A percentile compares a stretch with the other conserved stretches of the same genome.
These are phyloP conservation scores for Centropristis striata DNA, from an alignment of 2,113 vertebrate species.

Conservation along the genomic window DNA sequence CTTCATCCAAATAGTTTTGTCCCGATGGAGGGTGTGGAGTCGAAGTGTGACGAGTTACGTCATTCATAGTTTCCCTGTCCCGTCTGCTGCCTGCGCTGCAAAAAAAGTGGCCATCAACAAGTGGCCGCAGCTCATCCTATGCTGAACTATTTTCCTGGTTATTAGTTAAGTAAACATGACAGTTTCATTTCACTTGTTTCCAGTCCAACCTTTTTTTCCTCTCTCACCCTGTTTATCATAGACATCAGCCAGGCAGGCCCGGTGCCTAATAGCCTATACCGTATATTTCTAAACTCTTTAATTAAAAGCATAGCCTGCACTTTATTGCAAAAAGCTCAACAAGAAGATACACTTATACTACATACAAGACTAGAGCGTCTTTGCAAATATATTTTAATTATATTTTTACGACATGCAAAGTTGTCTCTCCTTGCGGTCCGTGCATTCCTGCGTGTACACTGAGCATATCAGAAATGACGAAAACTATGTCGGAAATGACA, in stretches of 20 bases:
- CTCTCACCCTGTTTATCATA: neutral
- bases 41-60: slow-evolving; percentile 78
- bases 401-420: neutral
- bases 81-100: slow-evolving; percentile 22
- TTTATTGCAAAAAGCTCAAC: neutral
- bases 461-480: neutral
- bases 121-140: slow-evolving; percentile 12
- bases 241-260: fast-evolving
- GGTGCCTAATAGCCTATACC: neutral
- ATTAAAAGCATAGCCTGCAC: neutral
- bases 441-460: neutral
- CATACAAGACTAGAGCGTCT: neutral
- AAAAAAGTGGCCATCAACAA: slow-evolving; percentile 38
- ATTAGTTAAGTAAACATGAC: neutral
- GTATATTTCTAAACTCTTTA: neutral
- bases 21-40: slow-evolving; percentile 71
- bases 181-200: neutral
- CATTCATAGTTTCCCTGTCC: slow-evolving; percentile 60
- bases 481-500: neutral
- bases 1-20: slow-evolving; percentile 44
- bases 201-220: too few relatives aligned
- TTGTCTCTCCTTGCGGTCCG: neutral
- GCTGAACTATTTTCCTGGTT: neutral
- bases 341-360: neutral
- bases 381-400: neutral